phyloP scores from a whole-genome alignment of 2,113 vertebrate genomes.

The Gymnorhina tibicen region DNA sequence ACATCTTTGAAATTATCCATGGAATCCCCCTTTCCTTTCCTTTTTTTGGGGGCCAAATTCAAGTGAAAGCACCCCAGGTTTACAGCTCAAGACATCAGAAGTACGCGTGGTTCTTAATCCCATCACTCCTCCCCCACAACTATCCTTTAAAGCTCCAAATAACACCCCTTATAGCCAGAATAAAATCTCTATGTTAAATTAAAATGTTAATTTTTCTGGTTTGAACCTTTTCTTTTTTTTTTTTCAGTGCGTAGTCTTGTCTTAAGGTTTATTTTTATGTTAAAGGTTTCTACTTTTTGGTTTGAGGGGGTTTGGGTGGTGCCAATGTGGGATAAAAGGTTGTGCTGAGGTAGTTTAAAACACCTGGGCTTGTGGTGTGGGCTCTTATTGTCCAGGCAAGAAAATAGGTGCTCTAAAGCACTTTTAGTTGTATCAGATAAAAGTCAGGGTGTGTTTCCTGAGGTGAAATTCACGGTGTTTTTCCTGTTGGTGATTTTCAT shows the following conservation, averaged over 20 bases:
- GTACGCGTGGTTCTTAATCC: rapidly evolving
- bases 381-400: rapidly evolving
- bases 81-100: rapidly evolving
- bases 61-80: background rate
- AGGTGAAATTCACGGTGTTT: background rate
- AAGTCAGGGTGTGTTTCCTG: background rate
- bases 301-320: rapidly evolving
- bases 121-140: background rate
- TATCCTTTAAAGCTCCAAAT: background rate
- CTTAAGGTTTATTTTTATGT: rapidly evolving
- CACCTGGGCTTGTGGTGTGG: rapidly evolving
- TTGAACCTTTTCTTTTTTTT: background rate
- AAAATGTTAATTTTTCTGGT: rapidly evolving
- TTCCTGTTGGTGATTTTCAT: background rate
- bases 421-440: background rate
- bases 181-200: background rate
- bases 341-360: rapidly evolving
- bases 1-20: rapidly evolving
- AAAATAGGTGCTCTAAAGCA: rapidly evolving
- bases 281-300: rapidly evolving
- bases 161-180: background rate
- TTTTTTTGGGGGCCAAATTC: background rate
- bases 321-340: rapidly evolving
- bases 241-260: rapidly evolving
- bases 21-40: rapidly evolving